These are phyloP conservation scores for Leucoma salicis DNA, from an alignment of 2,888 invertebrate species.

Conservation along the genomic window DNA sequence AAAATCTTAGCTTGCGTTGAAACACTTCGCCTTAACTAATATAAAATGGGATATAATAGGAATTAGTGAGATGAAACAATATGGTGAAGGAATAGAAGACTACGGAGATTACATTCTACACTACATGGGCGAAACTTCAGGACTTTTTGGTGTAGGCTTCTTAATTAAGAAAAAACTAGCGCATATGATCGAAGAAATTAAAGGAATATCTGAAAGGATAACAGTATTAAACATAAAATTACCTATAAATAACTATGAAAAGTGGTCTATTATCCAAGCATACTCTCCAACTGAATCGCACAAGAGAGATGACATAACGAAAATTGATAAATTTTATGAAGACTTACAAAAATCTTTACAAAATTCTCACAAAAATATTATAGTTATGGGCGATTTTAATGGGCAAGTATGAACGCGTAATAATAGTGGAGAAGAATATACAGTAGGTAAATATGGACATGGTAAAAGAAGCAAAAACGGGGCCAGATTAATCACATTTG, in stretches of 20 bases:
- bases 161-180: not conserved
- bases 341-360: not conserved
- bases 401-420: too few relatives aligned
- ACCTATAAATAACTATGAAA: not conserved
- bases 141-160: not conserved
- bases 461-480: not conserved
- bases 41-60: not conserved
- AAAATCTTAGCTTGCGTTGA: too few relatives aligned
- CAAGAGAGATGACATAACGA: not conserved
- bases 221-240: not conserved
- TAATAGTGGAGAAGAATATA: not conserved
- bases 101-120: not conserved
- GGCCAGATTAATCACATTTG: not conserved
- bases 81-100: not conserved
- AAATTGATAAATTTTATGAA: not conserved
- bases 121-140: not conserved
- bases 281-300: not conserved
- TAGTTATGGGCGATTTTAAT: slow-evolving; percentile 7
- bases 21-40: too few relatives aligned
- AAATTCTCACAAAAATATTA: slow-evolving; percentile 2
- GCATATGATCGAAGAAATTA: not conserved
- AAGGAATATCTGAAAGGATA: not conserved
- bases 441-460: not conserved
- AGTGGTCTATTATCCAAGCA: not conserved
- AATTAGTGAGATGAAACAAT: not conserved